Evolutionary conservation across 53 echinoderm and acorn worm species (phyloP).

Genomic region (Mesocentrotus franciscanus): DNA sequence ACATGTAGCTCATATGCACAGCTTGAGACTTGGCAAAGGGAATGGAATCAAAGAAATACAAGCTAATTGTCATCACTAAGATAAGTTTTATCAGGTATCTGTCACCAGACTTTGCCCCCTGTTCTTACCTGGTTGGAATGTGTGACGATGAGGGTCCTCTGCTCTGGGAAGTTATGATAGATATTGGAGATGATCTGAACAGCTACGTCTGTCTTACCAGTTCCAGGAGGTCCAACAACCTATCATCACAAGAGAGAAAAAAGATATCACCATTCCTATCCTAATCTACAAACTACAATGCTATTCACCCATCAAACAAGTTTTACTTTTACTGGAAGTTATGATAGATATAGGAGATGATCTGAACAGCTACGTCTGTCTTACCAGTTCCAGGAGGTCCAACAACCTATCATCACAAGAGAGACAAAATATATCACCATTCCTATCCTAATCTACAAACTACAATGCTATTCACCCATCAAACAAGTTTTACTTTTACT

Average conservation of each 20-base stretch:
- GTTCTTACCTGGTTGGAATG: slow-evolving; percentile 95
- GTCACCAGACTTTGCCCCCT: neutral
- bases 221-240: slow-evolving; percentile 99
- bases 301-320: too few relatives aligned
- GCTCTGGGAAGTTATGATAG: slow-evolving; percentile 97
- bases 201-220: slow-evolving; percentile 98
- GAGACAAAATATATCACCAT: too few relatives aligned
- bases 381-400: slow-evolving; percentile 99
- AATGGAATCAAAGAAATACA: too few relatives aligned
- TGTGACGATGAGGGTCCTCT: slow-evolving; percentile 96
- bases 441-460: too few relatives aligned
- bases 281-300: too few relatives aligned
- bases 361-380: slow-evolving; percentile 98
- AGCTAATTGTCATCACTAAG: too few relatives aligned
- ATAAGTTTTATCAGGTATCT: neutral
- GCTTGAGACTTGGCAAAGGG: too few relatives aligned
- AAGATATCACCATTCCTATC: too few relatives aligned
- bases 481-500: too few relatives aligned
- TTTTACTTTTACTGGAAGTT: slow-evolving; percentile 71
- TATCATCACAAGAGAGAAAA: slow-evolving; percentile 11
- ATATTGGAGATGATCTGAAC: slow-evolving; percentile 99
- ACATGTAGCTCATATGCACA: too few relatives aligned
- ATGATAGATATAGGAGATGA: slow-evolving; percentile 95
- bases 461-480: too few relatives aligned
- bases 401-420: slow-evolving; percentile 79